Evolutionary conservation across 2,797 vertebrate species (phyloP).

Genomic region (Platalea minor): DNA sequence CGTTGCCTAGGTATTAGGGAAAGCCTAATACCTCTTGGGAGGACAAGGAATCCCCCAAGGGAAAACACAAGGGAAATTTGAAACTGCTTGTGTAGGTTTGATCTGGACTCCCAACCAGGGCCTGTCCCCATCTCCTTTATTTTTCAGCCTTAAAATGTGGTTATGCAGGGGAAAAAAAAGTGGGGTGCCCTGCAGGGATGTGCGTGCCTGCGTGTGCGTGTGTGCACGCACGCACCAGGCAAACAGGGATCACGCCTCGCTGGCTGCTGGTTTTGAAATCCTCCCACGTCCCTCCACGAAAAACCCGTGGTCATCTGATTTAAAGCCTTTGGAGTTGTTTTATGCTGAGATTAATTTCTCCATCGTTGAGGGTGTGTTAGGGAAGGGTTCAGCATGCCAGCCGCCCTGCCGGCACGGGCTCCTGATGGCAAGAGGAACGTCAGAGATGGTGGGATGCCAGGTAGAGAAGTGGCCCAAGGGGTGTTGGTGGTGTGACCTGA

Average conservation of each 20-base stretch:
- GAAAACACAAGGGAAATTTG: neutral
- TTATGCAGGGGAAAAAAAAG: neutral
- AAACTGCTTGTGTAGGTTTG: neutral
- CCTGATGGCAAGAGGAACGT: neutral
- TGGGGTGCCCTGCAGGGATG: neutral
- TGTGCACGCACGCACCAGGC: neutral
- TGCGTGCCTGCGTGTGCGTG: neutral
- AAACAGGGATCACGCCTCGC: neutral
- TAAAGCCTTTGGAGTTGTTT: neutral
- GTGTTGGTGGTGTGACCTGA: neutral
- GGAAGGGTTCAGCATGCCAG: neutral
- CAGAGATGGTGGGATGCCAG: neutral
- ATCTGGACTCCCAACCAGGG: neutral
- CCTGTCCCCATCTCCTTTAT: too few species aligned
- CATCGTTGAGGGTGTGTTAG: neutral
- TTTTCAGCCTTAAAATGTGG: neutral
- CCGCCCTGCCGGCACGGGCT: neutral
- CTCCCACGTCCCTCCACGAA: constrained; percentile 25
- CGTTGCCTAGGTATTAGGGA: neutral
- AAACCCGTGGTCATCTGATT: constrained; percentile 1
- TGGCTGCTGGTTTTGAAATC: constrained; percentile 33
- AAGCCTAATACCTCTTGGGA: neutral
- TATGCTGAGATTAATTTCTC: neutral
- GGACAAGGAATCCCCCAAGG: neutral
- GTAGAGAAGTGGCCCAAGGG: neutral